Evolutionary conservation across 2,113 vertebrate species (phyloP).

Genomic region (Talpa occidentalis): DNA sequence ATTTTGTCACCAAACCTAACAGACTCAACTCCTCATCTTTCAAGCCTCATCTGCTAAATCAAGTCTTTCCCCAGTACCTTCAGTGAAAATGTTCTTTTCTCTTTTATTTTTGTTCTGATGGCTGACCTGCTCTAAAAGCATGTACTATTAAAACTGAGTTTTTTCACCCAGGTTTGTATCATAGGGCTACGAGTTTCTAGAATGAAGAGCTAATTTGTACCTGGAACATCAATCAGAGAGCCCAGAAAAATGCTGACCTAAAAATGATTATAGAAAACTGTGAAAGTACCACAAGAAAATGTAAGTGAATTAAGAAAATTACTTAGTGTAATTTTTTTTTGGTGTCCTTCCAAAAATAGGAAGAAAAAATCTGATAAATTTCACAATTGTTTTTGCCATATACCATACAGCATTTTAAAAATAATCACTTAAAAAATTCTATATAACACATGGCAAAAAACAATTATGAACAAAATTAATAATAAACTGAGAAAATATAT

Average conservation of each 20-base stretch:
- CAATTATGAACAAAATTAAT: background rate
- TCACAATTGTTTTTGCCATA: too few species aligned
- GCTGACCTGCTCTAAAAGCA: background rate
- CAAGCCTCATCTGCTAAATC: too few species aligned
- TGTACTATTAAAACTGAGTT: background rate
- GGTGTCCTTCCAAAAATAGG: background rate
- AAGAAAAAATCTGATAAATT: background rate
- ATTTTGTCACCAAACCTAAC: fast-evolving
- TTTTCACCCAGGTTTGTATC: background rate
- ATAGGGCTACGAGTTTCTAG: background rate
- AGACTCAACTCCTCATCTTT: background rate
- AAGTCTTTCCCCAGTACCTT: background rate
- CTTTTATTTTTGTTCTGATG: background rate
- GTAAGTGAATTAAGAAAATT: background rate
- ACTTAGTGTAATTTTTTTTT: background rate
- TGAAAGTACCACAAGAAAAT: background rate
- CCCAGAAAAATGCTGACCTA: background rate
- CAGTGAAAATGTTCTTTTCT: background rate
- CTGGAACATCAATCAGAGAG: background rate
- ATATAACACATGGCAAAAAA: background rate
- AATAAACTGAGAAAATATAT: background rate
- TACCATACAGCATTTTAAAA: too few species aligned
- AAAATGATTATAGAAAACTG: background rate
- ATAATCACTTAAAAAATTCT: constrained; percentile 2
- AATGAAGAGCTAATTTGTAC: background rate